Evolutionary conservation across 2,113 vertebrate species (phyloP), one percentile per base, ranked within the genome.

Genomic region (Symphodus melops): DNA sequence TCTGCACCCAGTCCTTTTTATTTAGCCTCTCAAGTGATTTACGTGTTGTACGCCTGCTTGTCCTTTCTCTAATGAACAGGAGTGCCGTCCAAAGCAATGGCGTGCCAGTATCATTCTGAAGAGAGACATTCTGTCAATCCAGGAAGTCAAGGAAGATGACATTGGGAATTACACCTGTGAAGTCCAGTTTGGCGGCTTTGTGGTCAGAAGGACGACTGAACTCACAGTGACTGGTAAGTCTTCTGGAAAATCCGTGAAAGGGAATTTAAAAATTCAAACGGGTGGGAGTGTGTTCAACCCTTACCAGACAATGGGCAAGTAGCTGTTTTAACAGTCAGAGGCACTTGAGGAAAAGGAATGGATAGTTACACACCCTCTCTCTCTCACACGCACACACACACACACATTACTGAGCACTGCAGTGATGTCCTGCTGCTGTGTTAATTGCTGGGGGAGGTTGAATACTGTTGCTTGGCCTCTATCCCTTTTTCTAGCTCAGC

Each of bases 81-180:
- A 94, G 79, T 94, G 94, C 51, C 92, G 61, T 68, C 90, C 90
- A 67, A 96, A 95, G 92, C 93, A 94, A 0, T 98, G 97, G 97
- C 94, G 96, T 62, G 91, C 95, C 79, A 97, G 93, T 81, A 93
- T 98, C 90, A 81, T 96, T 55, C 96, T 96, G 88, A 96, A 95
- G 93, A 95, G 93, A 90, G 96, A 96, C 75, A 94, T 92, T 6
- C 92, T 98, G 68, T 93, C 96, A 17, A 96, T 99, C 91, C 94
- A 94, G 87, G 97, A 98, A 75, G 97, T 99, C 72, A 96, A 92
- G 90, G 97, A 99, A 92, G 97, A 98, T 78, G 97, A 99, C 91
- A 97, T 97, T 92, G 97, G 97, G 88, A 99, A 98, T 94, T 99
- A 99, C 62, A 99, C 97, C 51, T 99, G 97, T 76, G 97, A 98